Conservation (phyloP, 2,113 vertebrate genomes). For the Myiozetetes cayanensis region DNA sequence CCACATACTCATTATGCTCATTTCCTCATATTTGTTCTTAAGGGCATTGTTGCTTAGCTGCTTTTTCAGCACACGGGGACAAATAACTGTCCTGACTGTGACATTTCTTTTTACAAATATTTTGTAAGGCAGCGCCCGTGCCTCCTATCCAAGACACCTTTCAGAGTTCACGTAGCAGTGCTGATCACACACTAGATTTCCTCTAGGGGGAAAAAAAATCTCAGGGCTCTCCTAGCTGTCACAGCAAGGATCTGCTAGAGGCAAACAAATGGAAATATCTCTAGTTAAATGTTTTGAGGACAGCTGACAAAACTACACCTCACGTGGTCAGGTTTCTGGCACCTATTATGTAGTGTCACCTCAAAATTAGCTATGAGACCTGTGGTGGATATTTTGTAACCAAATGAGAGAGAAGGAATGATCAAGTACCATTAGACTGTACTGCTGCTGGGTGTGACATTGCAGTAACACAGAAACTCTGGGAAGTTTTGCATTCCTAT, state of each 20-base stretch:
- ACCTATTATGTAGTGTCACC: background rate
- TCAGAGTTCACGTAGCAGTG: background rate
- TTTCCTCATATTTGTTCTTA: background rate
- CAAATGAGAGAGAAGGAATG: background rate
- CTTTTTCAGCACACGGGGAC: background rate
- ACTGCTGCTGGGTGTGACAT: background rate
- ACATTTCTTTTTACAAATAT: background rate
- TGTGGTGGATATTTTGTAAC: background rate
- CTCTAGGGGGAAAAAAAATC: background rate
- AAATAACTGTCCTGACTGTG: accelerated
- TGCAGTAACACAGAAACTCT: background rate
- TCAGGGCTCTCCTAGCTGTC: background rate
- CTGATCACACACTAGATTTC: background rate
- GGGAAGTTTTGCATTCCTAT: background rate
- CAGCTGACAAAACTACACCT: background rate
- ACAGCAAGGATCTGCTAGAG: background rate
- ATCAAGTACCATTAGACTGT: background rate
- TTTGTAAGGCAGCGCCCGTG: background rate
- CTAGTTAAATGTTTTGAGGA: background rate
- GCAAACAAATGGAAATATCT: background rate
- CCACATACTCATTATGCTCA: accelerated
- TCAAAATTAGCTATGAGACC: background rate
- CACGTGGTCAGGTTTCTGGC: accelerated
- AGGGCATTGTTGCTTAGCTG: background rate
- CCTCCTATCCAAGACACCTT: background rate